Conservation (phyloP, 2,797 vertebrate species). For the Pseudomugil tenellus region DNA sequence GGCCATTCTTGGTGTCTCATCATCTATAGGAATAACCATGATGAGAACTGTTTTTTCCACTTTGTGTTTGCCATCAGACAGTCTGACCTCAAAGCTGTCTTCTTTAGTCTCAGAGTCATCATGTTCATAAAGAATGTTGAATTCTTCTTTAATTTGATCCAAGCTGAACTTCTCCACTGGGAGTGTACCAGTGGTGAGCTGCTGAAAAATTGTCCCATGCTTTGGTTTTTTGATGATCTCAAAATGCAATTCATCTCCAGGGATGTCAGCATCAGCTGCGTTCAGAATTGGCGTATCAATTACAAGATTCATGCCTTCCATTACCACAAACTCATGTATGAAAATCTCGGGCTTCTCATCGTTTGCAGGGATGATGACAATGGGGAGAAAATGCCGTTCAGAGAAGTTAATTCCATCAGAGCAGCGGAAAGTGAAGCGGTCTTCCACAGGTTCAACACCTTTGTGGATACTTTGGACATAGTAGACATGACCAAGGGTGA, state of each 20-base stretch:
- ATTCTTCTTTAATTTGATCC: constrained; percentile 87
- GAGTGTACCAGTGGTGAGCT: constrained; percentile 82
- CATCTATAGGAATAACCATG: constrained; percentile 87
- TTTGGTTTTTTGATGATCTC: constrained; percentile 85
- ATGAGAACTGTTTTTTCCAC: constrained; percentile 85
- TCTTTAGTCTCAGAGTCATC: constrained; percentile 90
- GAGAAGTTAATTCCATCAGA: constrained; percentile 91
- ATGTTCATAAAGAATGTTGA: constrained; percentile 89
- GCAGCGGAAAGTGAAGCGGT: constrained; percentile 88
- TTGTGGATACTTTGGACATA: constrained; percentile 93
- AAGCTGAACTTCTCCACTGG: constrained; percentile 82
- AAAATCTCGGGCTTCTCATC: constrained; percentile 90
- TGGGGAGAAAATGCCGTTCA: constrained; percentile 85
- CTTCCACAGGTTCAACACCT: constrained; percentile 86
- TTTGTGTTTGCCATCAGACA: constrained; percentile 86
- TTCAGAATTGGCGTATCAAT: constrained; percentile 87
- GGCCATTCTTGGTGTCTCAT: constrained; percentile 87
- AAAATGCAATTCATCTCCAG: constrained; percentile 84
- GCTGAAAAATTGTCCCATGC: constrained; percentile 86
- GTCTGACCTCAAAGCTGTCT: constrained; percentile 86
- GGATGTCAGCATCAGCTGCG: constrained; percentile 85
- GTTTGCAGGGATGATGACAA: constrained; percentile 88
- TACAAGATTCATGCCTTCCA: constrained; percentile 92
- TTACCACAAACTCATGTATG: constrained; percentile 86
- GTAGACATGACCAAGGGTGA: constrained; percentile 80